Percentiles rank a stretch among this genome's conserved stretches.
phyloP scores from a whole-genome alignment of 2,113 vertebrate genomes.

The Mobula hypostoma region DNA sequence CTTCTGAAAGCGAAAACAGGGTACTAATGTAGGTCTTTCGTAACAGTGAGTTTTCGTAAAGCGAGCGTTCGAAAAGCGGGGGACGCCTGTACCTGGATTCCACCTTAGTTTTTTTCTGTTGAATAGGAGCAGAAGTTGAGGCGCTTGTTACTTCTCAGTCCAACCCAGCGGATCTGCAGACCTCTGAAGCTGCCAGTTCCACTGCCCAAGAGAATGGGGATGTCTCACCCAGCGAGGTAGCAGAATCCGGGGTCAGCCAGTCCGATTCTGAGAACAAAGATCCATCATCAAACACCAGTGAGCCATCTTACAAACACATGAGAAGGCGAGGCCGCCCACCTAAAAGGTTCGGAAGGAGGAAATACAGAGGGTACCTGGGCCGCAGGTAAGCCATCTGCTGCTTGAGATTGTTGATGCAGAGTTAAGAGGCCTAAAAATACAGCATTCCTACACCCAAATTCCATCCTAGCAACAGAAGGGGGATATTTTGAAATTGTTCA shows the following conservation, averaged over 20 bases:
- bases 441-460: not conserved
- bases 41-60: too few relatives aligned
- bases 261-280: constrained; percentile 80
- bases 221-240: constrained; percentile 41
- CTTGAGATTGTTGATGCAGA: not conserved
- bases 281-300: constrained; percentile 62
- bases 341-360: constrained; percentile 83
- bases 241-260: constrained; percentile 69
- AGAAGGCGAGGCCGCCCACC: constrained; percentile 79
- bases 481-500: not conserved
- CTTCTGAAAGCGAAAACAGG: too few relatives aligned
- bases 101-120: not conserved
- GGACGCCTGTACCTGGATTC: too few relatives aligned
- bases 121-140: constrained; percentile 54
- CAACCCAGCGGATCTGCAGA: constrained; percentile 50
- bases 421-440: not conserved
- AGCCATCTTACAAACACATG: constrained; percentile 58
- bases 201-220: constrained; percentile 56
- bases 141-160: constrained; percentile 58
- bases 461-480: not conserved
- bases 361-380: constrained; percentile 83
- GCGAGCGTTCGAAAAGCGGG: too few relatives aligned
- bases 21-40: too few relatives aligned
- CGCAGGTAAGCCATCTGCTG: constrained; percentile 55
- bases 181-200: constrained; percentile 69